Conservation (phyloP, 2,888 invertebrate genomes). For the Yponomeuta plumbellus region DNA sequence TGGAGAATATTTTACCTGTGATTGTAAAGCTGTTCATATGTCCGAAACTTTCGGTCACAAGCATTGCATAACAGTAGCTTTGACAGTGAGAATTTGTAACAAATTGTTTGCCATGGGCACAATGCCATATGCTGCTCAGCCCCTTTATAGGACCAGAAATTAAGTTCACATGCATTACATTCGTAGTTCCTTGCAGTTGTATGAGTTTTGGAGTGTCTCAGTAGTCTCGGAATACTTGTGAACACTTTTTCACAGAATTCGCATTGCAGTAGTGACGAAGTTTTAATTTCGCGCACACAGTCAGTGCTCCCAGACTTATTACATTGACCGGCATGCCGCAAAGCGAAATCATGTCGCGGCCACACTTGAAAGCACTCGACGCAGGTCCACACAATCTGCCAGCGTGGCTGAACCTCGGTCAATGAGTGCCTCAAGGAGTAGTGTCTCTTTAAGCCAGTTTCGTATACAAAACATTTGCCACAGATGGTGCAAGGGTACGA, state of each 20-base stretch:
- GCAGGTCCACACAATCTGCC: conserved; percentile 71
- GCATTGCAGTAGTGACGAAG: conserved; percentile 62
- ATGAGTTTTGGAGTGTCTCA: conserved; percentile 69
- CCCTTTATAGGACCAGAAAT: conserved; percentile 53
- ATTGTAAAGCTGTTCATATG: conserved; percentile 66
- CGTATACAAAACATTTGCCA: conserved; percentile 67
- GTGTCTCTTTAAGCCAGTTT: conserved; percentile 63
- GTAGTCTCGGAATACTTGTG: conserved; percentile 60
- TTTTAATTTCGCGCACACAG: conserved; percentile 59
- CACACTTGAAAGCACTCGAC: conserved; percentile 69
- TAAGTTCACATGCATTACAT: conserved; percentile 71
- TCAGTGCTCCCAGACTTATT: conserved; percentile 45
- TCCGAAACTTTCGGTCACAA: conserved; percentile 67
- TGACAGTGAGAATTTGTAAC: conserved; percentile 57
- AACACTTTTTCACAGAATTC: conserved; percentile 70
- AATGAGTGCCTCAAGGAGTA: conserved; percentile 52
- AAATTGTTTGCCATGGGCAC: conserved; percentile 58
- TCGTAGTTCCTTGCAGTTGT: conserved; percentile 80
- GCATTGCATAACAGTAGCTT: conserved; percentile 64
- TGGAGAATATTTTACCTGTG: conserved; percentile 49
- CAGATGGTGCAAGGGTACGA: conserved; percentile 61
- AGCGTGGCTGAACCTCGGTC: conserved; percentile 49
- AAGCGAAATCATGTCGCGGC: conserved; percentile 56
- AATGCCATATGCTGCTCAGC: conserved; percentile 62
- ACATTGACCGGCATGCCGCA: conserved; percentile 53